Evolutionary conservation across 2,888 invertebrate species (phyloP).

Genomic region (Ophioninae sp.): DNA sequence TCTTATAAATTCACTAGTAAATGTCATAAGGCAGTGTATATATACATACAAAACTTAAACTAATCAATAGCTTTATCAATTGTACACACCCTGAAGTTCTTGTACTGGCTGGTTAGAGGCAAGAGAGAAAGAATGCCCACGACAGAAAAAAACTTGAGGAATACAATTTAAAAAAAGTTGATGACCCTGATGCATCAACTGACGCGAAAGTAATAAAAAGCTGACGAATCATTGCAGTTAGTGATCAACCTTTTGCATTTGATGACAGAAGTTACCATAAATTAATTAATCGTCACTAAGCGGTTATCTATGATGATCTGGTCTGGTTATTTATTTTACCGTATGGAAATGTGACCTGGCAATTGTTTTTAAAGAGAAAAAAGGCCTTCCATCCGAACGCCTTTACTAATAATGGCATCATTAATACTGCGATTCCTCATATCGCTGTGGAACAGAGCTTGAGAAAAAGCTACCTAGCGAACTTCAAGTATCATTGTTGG

Average conservation of each 20-base stretch:
- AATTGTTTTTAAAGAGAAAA: not conserved
- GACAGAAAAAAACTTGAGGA: not conserved
- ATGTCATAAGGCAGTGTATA: too few relatives aligned
- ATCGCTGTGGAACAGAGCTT: not conserved
- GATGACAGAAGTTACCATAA: not conserved
- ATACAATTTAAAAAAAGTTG: not conserved
- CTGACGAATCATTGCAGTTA: not conserved
- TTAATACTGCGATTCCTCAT: slow-evolving; percentile 8
- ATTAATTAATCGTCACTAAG: too few relatives aligned
- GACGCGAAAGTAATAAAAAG: not conserved
- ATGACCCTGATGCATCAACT: not conserved
- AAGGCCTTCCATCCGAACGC: not conserved
- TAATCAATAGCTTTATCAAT: not conserved
- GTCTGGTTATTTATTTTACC: not conserved
- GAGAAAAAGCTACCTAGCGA: slow-evolving; percentile 21
- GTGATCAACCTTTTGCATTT: not conserved
- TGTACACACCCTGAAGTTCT: not conserved
- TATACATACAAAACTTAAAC: too few relatives aligned
- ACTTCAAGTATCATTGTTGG: slow-evolving; percentile 7
- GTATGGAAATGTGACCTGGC: not conserved
- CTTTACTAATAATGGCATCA: not conserved
- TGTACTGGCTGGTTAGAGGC: not conserved
- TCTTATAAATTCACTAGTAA: too few relatives aligned
- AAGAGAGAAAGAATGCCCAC: not conserved
- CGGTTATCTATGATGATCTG: too few relatives aligned